These are phyloP conservation scores for Temnothorax longispinosus DNA, from an alignment of 1,140 invertebrate species.

Conservation along the genomic window DNA sequence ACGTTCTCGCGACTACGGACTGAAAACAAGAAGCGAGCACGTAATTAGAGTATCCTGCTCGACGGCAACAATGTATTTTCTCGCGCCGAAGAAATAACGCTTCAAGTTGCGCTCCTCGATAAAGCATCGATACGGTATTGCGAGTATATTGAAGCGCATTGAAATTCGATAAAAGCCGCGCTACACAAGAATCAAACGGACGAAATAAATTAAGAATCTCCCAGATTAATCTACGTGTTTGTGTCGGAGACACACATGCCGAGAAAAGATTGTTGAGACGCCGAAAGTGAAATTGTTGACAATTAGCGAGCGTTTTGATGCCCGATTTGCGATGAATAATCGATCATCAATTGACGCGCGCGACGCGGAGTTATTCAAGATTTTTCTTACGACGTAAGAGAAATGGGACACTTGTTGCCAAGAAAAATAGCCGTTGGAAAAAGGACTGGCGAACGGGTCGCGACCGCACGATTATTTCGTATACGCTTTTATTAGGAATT, in stretches of 20 bases:
- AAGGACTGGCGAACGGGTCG: slow-evolving; percentile 11
- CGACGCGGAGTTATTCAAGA: slow-evolving; percentile 27
- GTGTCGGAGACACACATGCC: not conserved
- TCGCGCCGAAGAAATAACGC: slow-evolving; percentile 13
- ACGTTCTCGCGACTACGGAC: not conserved
- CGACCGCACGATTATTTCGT: slow-evolving; percentile 36
- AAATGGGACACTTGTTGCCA: slow-evolving; percentile 69
- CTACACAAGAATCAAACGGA: not conserved
- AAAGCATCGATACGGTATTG: not conserved
- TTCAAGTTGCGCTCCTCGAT: slow-evolving; percentile 5
- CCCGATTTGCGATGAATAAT: slow-evolving; percentile 8
- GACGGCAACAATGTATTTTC: not conserved
- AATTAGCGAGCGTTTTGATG: not conserved
- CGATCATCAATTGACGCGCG: slow-evolving; percentile 1
- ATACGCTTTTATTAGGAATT: not conserved
- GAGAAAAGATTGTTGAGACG: not conserved
- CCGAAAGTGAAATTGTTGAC: not conserved
- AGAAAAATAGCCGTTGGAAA: slow-evolving; percentile 48
- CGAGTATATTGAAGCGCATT: not conserved
- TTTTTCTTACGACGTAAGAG: slow-evolving; percentile 50
- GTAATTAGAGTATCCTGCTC: slow-evolving; percentile 34
- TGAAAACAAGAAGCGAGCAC: slow-evolving; percentile 33
- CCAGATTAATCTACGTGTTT: not conserved
- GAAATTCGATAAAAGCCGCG: slow-evolving; percentile 18
- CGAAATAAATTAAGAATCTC: not conserved